A percentile compares a stretch with the other conserved stretches of the same genome.
Conservation (phyloP, 2,113 vertebrate genomes). For the Sphyrna mokarran region DNA sequence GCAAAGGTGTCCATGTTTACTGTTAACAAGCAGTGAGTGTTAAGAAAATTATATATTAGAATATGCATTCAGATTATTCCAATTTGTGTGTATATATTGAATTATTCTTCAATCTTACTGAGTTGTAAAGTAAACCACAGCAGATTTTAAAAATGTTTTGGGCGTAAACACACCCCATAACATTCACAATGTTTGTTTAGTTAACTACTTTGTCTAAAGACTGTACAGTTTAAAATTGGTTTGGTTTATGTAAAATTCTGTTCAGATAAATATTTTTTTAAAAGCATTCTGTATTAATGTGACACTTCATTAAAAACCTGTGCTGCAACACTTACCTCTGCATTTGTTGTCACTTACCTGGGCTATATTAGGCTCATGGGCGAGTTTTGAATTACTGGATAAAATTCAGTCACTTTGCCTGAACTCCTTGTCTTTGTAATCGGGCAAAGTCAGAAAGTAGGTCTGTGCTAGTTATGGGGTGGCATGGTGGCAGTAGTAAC, state of each 20-base stretch:
- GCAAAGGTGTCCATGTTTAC: not conserved
- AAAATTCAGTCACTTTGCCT: too few relatives aligned
- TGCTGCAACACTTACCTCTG: not conserved
- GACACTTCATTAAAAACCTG: constrained; percentile 19
- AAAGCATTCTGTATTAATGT: constrained; percentile 20
- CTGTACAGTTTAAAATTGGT: constrained; percentile 11
- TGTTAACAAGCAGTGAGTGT: not conserved
- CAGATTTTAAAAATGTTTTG: not conserved
- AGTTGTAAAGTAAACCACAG: not conserved
- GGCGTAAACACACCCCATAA: not conserved
- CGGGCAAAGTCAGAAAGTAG: too few relatives aligned
- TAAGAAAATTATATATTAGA: not conserved
- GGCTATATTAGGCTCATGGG: not conserved
- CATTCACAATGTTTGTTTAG: not conserved
- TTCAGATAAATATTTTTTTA: constrained; percentile 27
- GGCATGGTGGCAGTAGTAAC: too few relatives aligned
- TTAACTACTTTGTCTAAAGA: constrained; percentile 7
- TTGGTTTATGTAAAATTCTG: constrained; percentile 10
- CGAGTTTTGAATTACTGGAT: not conserved
- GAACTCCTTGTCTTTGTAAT: too few relatives aligned
- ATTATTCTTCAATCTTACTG: constrained; percentile 10
- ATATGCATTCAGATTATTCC: constrained; percentile 6
- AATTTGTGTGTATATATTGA: constrained; percentile 21
- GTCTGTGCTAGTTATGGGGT: not conserved
- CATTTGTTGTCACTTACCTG: not conserved